Conservation (phyloP, 2,797 vertebrate species). For the Xenentodon cancila region DNA sequence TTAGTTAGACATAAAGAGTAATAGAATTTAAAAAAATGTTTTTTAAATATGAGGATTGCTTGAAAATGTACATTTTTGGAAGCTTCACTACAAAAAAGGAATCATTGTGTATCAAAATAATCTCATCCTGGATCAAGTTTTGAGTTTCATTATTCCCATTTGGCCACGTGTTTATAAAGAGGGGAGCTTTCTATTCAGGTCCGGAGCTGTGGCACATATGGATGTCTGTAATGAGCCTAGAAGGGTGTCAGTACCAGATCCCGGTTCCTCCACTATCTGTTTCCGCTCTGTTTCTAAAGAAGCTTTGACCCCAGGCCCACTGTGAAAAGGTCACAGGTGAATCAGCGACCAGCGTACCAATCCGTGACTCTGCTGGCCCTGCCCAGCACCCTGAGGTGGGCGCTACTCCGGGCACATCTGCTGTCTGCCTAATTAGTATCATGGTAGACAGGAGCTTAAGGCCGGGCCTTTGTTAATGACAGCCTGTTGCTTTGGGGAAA, state of each 20-base stretch:
- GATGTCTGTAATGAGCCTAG: constrained; percentile 72
- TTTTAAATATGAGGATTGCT: not conserved
- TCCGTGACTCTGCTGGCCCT: constrained; percentile 43
- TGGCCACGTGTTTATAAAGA: constrained; percentile 28
- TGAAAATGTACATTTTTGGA: not conserved
- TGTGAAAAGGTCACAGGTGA: constrained; percentile 78
- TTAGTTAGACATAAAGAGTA: too few relatives aligned
- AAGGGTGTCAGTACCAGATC: constrained; percentile 57
- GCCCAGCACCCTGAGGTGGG: constrained; percentile 67
- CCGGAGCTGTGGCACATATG: constrained; percentile 70
- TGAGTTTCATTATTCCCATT: constrained; percentile 35
- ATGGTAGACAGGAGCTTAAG: constrained; percentile 68
- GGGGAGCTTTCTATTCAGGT: constrained; percentile 45
- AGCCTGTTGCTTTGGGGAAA: constrained; percentile 77
- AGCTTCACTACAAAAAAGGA: not conserved
- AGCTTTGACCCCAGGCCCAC: constrained; percentile 65
- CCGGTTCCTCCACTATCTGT: constrained; percentile 51
- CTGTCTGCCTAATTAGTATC: constrained; percentile 77
- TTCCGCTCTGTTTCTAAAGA: constrained; percentile 51
- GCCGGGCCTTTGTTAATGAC: constrained; percentile 66
- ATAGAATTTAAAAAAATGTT: too few relatives aligned
- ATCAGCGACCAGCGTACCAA: constrained; percentile 50
- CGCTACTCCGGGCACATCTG: constrained; percentile 67
- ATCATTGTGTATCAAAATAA: constrained; percentile 5
- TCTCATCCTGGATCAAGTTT: constrained; percentile 4